phyloP scores from a whole-genome alignment of 92 coral and sea anemone species.

The Siderastrea siderea region DNA sequence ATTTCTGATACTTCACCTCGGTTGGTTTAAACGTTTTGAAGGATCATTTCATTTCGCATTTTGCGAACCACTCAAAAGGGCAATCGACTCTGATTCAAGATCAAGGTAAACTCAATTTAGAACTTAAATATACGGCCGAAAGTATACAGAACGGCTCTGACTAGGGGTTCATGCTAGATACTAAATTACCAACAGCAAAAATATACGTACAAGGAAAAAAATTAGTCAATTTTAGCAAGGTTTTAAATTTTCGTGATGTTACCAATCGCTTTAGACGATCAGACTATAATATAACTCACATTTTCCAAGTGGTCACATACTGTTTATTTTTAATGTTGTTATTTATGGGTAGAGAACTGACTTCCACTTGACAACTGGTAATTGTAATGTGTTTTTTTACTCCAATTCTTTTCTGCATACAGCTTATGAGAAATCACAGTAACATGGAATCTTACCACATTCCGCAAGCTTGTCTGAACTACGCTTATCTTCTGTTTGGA shows the following conservation, averaged over 20 bases:
- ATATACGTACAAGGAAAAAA: background rate
- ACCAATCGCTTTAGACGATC: background rate
- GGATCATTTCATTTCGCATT: background rate
- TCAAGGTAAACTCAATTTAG: slow-evolving; percentile 7
- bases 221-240: background rate
- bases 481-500: slow-evolving; percentile 70
- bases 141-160: background rate
- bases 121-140: background rate
- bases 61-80: background rate
- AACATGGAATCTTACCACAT: background rate
- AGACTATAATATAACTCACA: background rate
- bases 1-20: background rate
- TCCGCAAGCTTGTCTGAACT: slow-evolving; percentile 60
- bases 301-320: background rate
- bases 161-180: background rate
- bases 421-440: background rate
- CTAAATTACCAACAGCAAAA: background rate
- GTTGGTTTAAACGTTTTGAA: background rate
- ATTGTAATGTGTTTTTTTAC: background rate
- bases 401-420: background rate
- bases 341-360: background rate
- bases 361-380: background rate
- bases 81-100: slow-evolving; percentile 5
- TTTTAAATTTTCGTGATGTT: background rate
- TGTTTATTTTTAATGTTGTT: slow-evolving; percentile 2